phyloP scores from a whole-genome alignment of 2,113 vertebrate genomes.

The Clarias batrachus region DNA sequence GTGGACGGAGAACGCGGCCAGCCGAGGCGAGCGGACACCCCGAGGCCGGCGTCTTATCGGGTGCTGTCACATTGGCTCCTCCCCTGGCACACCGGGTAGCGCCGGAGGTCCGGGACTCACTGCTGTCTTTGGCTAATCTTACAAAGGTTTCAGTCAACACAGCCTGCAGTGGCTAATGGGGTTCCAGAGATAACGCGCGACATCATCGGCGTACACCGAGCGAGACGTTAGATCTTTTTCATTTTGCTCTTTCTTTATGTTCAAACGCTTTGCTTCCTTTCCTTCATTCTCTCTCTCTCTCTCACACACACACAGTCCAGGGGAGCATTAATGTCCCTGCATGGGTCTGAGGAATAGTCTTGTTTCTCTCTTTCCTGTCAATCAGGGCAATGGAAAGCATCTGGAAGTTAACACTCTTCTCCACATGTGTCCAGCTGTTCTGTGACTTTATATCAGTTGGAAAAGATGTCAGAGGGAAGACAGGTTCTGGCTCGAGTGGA shows the following conservation, averaged over 20 bases:
- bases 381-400: neutral
- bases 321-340: neutral
- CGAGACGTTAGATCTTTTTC: slow-evolving; percentile 35
- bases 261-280: neutral
- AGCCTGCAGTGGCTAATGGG: slow-evolving; percentile 78
- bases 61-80: slow-evolving; percentile 69
- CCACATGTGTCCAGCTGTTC: neutral
- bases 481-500: neutral
- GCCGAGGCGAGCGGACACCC: slow-evolving; percentile 45
- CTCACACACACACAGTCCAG: neutral
- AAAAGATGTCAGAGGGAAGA: neutral
- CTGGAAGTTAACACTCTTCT: neutral
- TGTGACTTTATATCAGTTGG: neutral
- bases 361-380: neutral
- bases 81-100: slow-evolving; percentile 53
- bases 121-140: slow-evolving; percentile 68
- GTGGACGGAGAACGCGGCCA: slow-evolving; percentile 34
- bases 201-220: slow-evolving; percentile 60
- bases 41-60: slow-evolving; percentile 69
- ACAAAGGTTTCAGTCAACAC: slow-evolving; percentile 75
- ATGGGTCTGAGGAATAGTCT: neutral
- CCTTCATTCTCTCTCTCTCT: neutral
- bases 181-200: slow-evolving; percentile 76
- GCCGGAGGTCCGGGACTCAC: slow-evolving; percentile 65
- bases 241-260: neutral